Percentiles rank a stretch among this genome's conserved stretches.
Evolutionary conservation across 2,797 vertebrate genomes (phyloP).

Genomic region (Oreochromis mossambicus): DNA sequence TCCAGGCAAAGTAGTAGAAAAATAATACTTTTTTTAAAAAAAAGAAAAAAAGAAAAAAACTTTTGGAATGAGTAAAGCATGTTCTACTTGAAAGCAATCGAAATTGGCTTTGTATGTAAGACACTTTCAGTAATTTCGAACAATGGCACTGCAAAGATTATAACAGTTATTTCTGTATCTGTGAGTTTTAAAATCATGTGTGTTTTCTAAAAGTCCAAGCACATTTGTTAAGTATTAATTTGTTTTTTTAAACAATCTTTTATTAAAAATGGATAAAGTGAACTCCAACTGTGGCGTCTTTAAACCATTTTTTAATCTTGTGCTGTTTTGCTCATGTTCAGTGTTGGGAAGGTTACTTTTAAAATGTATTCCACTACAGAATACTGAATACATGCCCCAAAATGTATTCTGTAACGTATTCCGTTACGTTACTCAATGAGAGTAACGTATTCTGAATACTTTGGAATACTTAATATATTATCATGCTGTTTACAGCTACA

Average conservation of each 20-base stretch:
- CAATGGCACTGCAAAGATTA: background rate
- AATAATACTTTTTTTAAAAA: rapidly evolving
- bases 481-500: no score
- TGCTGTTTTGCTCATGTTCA: background rate
- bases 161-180: background rate
- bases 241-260: no score
- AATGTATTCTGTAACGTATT: no score
- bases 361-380: no score
- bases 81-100: background rate
- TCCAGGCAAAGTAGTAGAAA: background rate
- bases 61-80: background rate
- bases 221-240: background rate
- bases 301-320: background rate
- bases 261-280: background rate
- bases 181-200: background rate
- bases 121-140: rapidly evolving
- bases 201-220: background rate
- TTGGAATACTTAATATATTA: no score
- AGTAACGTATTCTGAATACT: no score
- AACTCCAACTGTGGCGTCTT: no score
- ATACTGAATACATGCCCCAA: no score
- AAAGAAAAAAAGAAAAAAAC: background rate
- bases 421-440: no score
- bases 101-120: background rate
- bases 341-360: no score